A percentile compares a stretch with the other conserved stretches of the same genome.
These are phyloP conservation scores for Sarotherodon lohbergeri DNA, from an alignment of 2,113 vertebrate genomes.

Conservation along the genomic window DNA sequence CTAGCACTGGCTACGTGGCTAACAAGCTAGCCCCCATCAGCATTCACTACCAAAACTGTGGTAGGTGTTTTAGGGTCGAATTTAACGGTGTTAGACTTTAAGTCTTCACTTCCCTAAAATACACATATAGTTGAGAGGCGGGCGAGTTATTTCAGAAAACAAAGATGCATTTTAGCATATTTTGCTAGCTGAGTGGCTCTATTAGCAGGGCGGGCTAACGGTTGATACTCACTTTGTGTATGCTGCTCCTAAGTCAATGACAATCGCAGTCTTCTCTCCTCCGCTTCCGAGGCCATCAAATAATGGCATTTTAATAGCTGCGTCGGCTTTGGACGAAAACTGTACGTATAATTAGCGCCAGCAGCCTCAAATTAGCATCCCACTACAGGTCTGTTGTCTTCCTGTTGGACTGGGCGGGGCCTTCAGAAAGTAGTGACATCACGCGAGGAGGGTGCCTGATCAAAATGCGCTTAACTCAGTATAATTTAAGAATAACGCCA, in stretches of 20 bases:
- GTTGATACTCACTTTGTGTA: conserved; percentile 87
- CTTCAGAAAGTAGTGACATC: conserved; percentile 17
- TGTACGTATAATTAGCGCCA: neutral
- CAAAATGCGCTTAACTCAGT: neutral
- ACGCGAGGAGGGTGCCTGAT: neutral
- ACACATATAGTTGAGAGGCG: neutral
- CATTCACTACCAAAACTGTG: fast-evolving
- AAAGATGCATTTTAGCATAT: neutral
- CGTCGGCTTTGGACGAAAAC: neutral
- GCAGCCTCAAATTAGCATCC: neutral
- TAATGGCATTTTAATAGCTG: conserved; percentile 78
- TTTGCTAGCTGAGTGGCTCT: neutral
- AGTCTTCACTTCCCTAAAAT: neutral
- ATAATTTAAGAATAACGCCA: neutral
- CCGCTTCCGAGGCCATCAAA: conserved; percentile 91
- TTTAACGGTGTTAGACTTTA: fast-evolving
- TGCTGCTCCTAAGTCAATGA: conserved; percentile 89
- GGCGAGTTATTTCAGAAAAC: neutral
- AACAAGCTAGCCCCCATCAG: neutral
- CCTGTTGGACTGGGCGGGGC: conserved; percentile 28
- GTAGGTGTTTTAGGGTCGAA: fast-evolving
- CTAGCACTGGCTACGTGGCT: neutral
- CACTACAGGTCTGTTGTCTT: conserved; percentile 11
- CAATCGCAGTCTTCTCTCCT: conserved; percentile 92
- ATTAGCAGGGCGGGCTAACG: neutral